Base-by-base conservation (phyloP, 2,113 vertebrate species). In the Antechinus stuartii region DNA sequence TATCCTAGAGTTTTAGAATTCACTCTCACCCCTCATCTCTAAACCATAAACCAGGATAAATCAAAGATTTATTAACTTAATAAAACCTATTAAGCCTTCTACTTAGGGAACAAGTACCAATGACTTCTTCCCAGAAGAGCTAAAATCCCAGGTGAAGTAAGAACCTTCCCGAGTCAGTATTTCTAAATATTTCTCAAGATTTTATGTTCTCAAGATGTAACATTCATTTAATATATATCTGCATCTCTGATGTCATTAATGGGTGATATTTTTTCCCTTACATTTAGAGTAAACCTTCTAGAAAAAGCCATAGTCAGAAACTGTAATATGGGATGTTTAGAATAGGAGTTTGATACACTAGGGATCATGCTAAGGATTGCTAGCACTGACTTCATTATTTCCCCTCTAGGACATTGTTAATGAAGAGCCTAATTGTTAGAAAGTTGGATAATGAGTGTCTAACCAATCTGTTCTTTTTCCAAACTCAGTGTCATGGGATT, bases 101-200 rank as follows among this genome's bases (percentile, higher is more conserved):
- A 6, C 6, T 22, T 42, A 35, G 35, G 68, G 35, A 42, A 16
- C 35, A 76, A 22, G 1, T 42, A 42, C 30, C 30, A 68, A 68
- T 42, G 68, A 2, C 16, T 42, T 76, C 68, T 76, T 76, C 61
- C 68, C 16, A 76, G 19, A 76, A 76, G 16, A 76, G 16, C 6
- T 76, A 42, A 76, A 42, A 76, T 76, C 68, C 16, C 68, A 22
- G 19, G 68, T 35, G 57, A 68, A 30, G 11, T 19, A n/a, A 76
- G 68, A 42, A 22, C 22, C 19, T 76, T 76, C 16, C 14, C 42
- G 16, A 42, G 19, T n/a, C 68, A 76, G 16, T 76, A 50, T 42
- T 42, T 92, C 93, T 94, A 96, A 95, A 91, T 42, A 97, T 46
- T 92, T 84, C 92, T 27, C 76, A 47, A 91, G 92, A 91, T 54